A percentile compares a stretch with the other conserved stretches of the same genome.
These are phyloP conservation scores for Graptemys geographica DNA, from an alignment of 2,797 vertebrate species.

Conservation along the genomic window DNA sequence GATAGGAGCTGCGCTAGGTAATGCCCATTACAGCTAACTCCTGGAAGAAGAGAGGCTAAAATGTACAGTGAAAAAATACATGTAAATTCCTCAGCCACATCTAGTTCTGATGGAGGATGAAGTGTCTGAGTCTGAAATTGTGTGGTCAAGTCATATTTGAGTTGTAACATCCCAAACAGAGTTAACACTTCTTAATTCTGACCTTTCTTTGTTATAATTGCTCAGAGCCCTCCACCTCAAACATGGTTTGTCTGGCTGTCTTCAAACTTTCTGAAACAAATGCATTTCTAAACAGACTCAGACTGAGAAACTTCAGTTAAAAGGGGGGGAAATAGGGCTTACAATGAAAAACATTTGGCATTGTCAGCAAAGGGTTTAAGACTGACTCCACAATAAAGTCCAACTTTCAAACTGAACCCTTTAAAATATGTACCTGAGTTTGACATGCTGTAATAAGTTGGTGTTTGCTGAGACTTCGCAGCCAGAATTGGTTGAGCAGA, in stretches of 20 bases:
- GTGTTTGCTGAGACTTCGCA: not conserved
- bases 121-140: not conserved
- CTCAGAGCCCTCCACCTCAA: not conserved
- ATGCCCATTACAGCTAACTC: not conserved
- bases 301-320: not conserved
- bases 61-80: not conserved
- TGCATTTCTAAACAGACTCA: not conserved
- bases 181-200: not conserved
- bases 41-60: not conserved
- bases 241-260: not conserved
- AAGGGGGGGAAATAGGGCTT: not conserved
- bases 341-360: accelerated
- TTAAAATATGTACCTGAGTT: accelerated
- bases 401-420: not conserved
- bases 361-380: not conserved
- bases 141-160: not conserved
- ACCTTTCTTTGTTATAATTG: not conserved
- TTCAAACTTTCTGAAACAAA: not conserved
- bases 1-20: not conserved
- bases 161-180: not conserved
- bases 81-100: not conserved
- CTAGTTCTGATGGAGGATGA: not conserved
- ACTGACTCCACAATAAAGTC: not conserved
- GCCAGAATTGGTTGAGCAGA: not conserved
- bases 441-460: not conserved